Evolutionary conservation across 2,797 vertebrate genomes (phyloP).

Genomic region (Rousettus madagascariensis): DNA sequence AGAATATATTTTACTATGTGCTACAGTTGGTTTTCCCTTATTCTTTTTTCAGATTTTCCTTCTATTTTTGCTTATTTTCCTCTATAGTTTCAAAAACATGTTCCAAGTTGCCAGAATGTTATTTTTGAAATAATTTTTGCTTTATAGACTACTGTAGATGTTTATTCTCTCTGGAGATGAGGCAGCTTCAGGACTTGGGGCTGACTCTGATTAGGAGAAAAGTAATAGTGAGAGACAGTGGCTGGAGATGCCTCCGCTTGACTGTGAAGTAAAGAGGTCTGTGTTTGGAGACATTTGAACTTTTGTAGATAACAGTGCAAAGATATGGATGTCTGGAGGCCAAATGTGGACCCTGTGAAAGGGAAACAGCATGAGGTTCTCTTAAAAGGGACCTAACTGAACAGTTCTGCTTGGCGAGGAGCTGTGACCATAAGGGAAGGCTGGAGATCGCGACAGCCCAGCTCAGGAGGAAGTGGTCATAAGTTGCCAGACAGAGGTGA

Average conservation of each 20-base stretch:
- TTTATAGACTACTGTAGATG: neutral
- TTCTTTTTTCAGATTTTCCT: neutral
- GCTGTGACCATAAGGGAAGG: neutral
- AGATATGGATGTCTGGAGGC: neutral
- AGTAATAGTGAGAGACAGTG: neutral
- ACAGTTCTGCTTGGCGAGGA: neutral
- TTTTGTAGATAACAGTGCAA: neutral
- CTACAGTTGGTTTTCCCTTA: neutral
- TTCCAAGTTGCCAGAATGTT: neutral
- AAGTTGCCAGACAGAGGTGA: neutral
- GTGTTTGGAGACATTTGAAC: accelerated
- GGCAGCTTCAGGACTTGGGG: neutral
- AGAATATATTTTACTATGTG: neutral
- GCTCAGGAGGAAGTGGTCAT: neutral
- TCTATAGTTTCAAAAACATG: neutral
- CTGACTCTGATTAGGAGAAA: neutral
- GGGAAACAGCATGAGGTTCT: neutral
- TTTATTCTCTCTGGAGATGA: neutral
- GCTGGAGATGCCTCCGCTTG: neutral
- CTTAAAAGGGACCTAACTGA: neutral
- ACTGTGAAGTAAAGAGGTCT: neutral
- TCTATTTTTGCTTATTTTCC: neutral
- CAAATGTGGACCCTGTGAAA: neutral
- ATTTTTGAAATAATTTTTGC: neutral
- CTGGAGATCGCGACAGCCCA: neutral